Evolutionary conservation across 2,113 vertebrate genomes (phyloP).

Genomic region (Megaceryle torquata): DNA sequence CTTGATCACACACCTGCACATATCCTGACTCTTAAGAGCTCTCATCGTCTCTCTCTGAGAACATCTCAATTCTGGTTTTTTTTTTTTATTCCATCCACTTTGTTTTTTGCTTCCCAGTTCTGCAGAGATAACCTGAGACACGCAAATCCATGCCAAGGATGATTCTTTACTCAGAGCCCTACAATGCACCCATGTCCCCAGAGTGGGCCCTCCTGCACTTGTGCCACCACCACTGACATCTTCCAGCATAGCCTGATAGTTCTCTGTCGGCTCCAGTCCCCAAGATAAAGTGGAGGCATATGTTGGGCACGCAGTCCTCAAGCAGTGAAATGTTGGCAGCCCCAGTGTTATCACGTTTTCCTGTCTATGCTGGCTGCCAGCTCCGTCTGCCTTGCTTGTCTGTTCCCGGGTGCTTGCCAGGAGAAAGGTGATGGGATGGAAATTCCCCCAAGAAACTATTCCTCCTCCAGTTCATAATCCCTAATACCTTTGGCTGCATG

Average conservation of each 20-base stretch:
- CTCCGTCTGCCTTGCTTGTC: constrained; percentile 8
- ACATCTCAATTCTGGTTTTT: not conserved
- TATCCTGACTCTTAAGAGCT: not conserved
- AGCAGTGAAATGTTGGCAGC: not conserved
- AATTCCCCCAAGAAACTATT: constrained; percentile 8
- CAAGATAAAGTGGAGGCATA: rapidly evolving
- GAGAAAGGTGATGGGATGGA: constrained; percentile 7
- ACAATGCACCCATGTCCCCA: not conserved
- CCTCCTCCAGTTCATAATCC: not conserved
- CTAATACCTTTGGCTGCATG: not conserved
- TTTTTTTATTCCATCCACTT: not conserved
- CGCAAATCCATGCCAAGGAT: not conserved
- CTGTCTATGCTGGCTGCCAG: not conserved
- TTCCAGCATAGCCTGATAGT: not conserved
- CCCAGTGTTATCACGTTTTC: not conserved
- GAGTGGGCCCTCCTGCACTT: not conserved
- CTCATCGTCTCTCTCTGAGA: not conserved
- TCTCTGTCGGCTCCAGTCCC: not conserved
- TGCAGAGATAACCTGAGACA: rapidly evolving
- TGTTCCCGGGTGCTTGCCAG: constrained; percentile 2
- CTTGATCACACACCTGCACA: not conserved
- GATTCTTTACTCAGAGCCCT: not conserved
- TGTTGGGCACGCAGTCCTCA: not conserved
- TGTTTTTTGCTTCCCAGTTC: not conserved
- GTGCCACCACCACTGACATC: not conserved